Base-by-base conservation (phyloP, 37 sponge, comb jelly and placozoan genomes). In the Aplysina aerophoba region DNA sequence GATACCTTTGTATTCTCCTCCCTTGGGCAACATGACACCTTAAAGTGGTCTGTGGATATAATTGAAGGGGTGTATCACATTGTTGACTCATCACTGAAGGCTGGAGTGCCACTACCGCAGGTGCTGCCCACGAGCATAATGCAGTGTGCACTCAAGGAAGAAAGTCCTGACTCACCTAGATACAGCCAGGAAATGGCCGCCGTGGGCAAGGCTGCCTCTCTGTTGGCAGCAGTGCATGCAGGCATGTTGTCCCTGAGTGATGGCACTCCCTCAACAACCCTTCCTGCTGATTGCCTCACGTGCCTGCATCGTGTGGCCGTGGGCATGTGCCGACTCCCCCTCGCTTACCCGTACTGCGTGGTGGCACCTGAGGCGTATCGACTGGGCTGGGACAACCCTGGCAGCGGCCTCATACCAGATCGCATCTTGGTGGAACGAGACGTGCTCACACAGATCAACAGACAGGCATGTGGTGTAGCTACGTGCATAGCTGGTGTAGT, bases 351-450 rank as follows among this genome's bases (percentile, higher is more conserved):
- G 2, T 81, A 81, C 25, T 81, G 82, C 24, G 39, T 34, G 22
- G 82, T 16, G 19, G 60, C 82, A 59, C 65, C 65, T 15, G 33
- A 64, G 19, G 82, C 82, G 3, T 81, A 63, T 41, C 60, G 59
- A 40, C 60, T 81, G 82, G 82, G 82, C 22, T 81, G 82, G 81
- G 78, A 75, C 3, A 44, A 54, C 21, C 78, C 78, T 14, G 53
- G 25, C 5, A 41, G 21, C 3, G 78, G 78, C 3, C 41, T 75
- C 25, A 75, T 75, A 0, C 78, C 78, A 44, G 78, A 75, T 24
- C 41, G 40, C 37, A 19, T 41, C 22, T 44, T 75, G 21, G 78
- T 75, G 44, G 78, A 75, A 54, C 37, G 78, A 40, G 78, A 75
- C 13, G 78, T 75, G 44, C 78, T 75, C 12, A 21, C 50, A 36